Evolutionary conservation across 1,140 invertebrate genomes (phyloP).

Genomic region (Hylyphantes graminicola): DNA sequence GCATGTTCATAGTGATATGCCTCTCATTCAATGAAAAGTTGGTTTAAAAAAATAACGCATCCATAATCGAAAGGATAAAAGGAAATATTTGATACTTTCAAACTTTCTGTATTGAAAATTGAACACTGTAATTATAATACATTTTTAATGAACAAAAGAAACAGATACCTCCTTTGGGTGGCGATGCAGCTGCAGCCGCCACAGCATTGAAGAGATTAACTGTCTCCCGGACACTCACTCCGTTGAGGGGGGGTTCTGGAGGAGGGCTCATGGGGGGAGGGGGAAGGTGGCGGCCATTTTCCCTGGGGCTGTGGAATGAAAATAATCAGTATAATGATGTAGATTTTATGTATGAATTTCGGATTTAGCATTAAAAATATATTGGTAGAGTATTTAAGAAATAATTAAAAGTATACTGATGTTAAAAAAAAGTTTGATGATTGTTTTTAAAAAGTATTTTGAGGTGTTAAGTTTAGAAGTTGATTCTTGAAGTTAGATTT

Average conservation of each 20-base stretch:
- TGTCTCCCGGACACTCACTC: slow-evolving; percentile 74
- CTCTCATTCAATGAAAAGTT: no score
- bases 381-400: neutral
- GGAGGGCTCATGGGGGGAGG: slow-evolving; percentile 66
- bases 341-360: neutral
- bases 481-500: no score
- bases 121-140: no score
- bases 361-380: no score
- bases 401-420: neutral
- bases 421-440: neutral
- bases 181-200: slow-evolving; percentile 65
- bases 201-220: slow-evolving; percentile 73
- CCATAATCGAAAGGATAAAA: no score
- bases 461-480: no score
- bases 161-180: slow-evolving; percentile 59
- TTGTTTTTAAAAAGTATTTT: no score
- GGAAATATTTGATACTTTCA: no score
- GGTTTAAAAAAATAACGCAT: no score
- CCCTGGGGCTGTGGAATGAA: neutral
- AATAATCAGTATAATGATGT: neutral
- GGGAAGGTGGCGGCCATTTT: slow-evolving; percentile 62
- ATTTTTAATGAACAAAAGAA: neutral
- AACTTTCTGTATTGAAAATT: no score
- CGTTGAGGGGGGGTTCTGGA: slow-evolving; percentile 67
- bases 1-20: no score